Base-by-base conservation (phyloP, 64 coral and sea anemone species). In the Montipora capricornis region DNA sequence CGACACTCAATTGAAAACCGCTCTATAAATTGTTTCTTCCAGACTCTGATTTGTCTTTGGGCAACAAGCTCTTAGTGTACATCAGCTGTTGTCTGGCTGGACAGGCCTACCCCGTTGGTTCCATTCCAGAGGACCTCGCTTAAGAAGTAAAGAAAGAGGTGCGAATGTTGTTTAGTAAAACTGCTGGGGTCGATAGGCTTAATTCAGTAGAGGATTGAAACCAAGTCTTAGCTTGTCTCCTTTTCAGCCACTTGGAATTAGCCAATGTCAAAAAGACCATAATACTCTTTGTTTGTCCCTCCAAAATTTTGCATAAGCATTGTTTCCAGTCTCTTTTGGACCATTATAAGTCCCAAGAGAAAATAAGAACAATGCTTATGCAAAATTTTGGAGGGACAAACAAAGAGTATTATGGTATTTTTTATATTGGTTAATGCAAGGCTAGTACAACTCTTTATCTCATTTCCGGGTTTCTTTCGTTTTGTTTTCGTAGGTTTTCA, bases 61-160 rank as follows among this genome's bases (percentile, higher is more conserved):
- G 98, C 13, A 94, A 99, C 89, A 99, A 95, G 81, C 78, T 99
- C 14, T 89, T 99, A 24, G 98, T 99, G 17, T 99, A 96, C 49
- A 99, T 92, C 80, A 99, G 98, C 67, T 96, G 98, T 45, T 93
- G 95, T 81, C 80, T 99, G 3, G 98, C 95, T 11, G 98, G 98
- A 14, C 81, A 95, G 24, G 95, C 95, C 0, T 99, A 94, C 37
- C 95, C 98, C 59, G 84, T 99, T 1, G 95, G 95, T 9, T 84
- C 91, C 62, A 96, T 99, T n/a, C 98, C 94, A 37, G 84, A 94
- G 70, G 98, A 99, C 78, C 83, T 96, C 48, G 95, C 87, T 5
- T 89, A 93, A 29, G 49, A 91, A 9, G 98, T 99, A 0, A 96
- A 96, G 48, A 87, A 76, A 62, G 78, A 96, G 95, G 98, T 99